Conservation (phyloP, 2,888 invertebrate genomes). For the Sarcophaga variegata region DNA sequence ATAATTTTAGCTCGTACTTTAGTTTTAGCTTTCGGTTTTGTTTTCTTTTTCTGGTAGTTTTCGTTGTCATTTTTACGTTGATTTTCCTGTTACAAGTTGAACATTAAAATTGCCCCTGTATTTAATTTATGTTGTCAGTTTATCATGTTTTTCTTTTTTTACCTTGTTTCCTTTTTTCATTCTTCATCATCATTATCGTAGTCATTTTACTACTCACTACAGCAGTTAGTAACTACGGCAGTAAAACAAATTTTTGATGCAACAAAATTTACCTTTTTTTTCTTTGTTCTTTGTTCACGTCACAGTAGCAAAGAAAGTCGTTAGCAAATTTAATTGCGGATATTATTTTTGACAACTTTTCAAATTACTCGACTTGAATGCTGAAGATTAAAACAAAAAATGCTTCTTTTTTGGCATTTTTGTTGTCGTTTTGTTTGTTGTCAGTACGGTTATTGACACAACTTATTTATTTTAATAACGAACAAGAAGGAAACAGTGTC, state of each 20-base stretch:
- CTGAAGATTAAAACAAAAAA: not conserved
- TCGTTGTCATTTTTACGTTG: not conserved
- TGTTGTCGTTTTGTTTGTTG: not conserved
- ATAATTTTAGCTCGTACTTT: too few species aligned
- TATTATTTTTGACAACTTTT: slow-evolving; percentile 50
- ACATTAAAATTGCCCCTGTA: not conserved
- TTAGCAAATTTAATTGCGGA: slow-evolving; percentile 34
- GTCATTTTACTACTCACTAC: too few species aligned
- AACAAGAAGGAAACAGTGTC: too few species aligned
- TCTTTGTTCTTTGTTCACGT: not conserved
- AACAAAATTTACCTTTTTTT: not conserved
- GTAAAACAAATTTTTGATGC: not conserved
- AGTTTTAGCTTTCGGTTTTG: not conserved
- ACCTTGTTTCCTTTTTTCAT: not conserved
- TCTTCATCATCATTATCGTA: not conserved
- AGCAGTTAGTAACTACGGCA: not conserved
- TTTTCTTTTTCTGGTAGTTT: not conserved
- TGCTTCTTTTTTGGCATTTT: not conserved
- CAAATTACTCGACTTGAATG: not conserved
- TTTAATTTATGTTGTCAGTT: too few species aligned
- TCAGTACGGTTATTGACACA: not conserved
- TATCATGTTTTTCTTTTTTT: too few species aligned
- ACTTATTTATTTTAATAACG: not conserved
- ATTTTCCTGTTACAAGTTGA: slow-evolving; percentile 31
- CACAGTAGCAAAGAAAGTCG: not conserved